phyloP scores from a whole-genome alignment of 2,888 invertebrate genomes.

The Onthophagus sagittarius region DNA sequence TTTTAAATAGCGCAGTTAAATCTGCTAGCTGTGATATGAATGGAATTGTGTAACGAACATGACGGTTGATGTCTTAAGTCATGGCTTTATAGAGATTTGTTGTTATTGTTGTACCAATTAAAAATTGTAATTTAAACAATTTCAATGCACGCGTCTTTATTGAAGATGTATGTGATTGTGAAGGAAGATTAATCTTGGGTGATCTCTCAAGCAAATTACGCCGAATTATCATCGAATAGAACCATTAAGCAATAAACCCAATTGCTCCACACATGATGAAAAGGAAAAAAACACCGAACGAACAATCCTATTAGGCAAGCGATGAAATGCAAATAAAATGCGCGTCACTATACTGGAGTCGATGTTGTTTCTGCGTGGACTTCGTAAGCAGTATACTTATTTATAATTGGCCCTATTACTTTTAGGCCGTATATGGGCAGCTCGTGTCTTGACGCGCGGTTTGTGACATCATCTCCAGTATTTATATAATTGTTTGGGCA shows the following conservation, averaged over 20 bases:
- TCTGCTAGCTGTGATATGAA: neutral
- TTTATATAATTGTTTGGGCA: conserved; percentile 13
- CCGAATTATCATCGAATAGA: conserved; percentile 5
- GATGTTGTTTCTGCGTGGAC: conserved; percentile 3
- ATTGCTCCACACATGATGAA: conserved; percentile 5
- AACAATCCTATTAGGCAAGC: conserved; percentile 8
- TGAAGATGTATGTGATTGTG: neutral
- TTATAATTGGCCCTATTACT: conserved; percentile 12
- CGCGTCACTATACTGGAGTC: neutral
- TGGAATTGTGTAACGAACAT: neutral
- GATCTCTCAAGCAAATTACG: neutral
- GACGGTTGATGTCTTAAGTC: neutral
- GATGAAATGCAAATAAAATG: conserved; percentile 10
- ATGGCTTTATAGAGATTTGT: neutral
- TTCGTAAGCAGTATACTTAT: conserved; percentile 5
- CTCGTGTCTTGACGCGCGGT: neutral
- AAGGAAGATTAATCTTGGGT: neutral
- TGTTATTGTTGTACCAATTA: too few relatives aligned
- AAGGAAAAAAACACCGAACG: neutral
- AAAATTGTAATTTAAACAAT: too few relatives aligned
- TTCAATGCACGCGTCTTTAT: too few relatives aligned
- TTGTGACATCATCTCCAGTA: conserved; percentile 10
- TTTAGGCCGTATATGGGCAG: conserved; percentile 9
- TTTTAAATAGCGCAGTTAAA: neutral
- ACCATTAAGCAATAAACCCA: conserved; percentile 7